Evolutionary conservation across 1,140 invertebrate species (phyloP).

Genomic region (Drosophila ficusphila): DNA sequence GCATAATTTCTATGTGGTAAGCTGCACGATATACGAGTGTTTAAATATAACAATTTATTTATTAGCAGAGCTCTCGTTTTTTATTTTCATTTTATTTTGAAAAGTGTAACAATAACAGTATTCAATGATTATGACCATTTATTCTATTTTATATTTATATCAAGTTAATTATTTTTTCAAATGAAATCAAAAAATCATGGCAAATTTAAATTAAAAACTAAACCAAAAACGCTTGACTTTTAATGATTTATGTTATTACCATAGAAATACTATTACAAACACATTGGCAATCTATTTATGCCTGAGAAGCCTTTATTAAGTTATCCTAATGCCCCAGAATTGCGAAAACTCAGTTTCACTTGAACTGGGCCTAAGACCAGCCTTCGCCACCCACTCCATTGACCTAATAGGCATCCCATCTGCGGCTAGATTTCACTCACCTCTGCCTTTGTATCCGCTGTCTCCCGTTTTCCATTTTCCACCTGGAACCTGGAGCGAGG

Average conservation of each 20-base stretch:
- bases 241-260: too few relatives aligned
- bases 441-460: conserved; percentile 10
- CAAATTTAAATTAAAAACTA: too few relatives aligned
- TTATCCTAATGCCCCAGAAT: conserved; percentile 16
- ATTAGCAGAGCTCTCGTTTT: background rate
- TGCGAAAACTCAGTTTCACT: conserved; percentile 27
- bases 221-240: too few relatives aligned
- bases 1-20: conserved; percentile 32
- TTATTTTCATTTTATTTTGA: background rate
- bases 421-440: conserved; percentile 43
- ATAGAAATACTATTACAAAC: too few relatives aligned
- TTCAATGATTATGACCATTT: background rate
- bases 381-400: conserved; percentile 17
- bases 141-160: background rate
- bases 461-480: conserved; percentile 21
- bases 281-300: too few relatives aligned
- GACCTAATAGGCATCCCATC: conserved; percentile 34
- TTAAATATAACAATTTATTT: conserved; percentile 24
- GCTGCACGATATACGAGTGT: conserved; percentile 1
- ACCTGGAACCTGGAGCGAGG: conserved; percentile 31
- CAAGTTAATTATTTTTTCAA: too few relatives aligned
- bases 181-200: too few relatives aligned
- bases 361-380: conserved; percentile 6
- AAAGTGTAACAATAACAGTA: background rate
- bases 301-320: background rate